A percentile compares a stretch with the other conserved stretches of the same genome.
Conservation (phyloP, 2,113 vertebrate genomes). For the Talpa occidentalis region DNA sequence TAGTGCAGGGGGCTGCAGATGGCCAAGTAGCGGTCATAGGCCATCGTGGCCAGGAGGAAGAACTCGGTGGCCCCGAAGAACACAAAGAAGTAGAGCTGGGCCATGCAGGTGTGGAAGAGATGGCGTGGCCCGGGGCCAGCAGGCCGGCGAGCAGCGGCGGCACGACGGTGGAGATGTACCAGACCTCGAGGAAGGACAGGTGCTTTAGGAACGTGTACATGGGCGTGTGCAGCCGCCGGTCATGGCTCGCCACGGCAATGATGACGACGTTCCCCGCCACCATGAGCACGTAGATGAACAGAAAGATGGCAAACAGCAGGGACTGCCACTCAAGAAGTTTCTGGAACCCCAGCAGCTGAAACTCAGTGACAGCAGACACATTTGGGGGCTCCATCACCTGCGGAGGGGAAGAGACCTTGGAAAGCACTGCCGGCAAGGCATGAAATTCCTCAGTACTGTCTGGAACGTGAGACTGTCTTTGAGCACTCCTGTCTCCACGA, state of each 20-base stretch:
- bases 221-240: slow-evolving; percentile 44
- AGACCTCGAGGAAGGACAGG: slow-evolving; percentile 78
- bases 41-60: slow-evolving; percentile 75
- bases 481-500: too few relatives aligned
- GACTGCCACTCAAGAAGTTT: slow-evolving; percentile 60
- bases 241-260: slow-evolving; percentile 57
- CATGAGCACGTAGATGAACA: slow-evolving; percentile 71
- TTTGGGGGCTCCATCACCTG: slow-evolving; percentile 53
- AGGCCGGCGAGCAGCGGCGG: slow-evolving; percentile 70
- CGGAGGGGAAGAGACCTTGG: background rate
- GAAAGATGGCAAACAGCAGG: slow-evolving; percentile 70
- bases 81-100: slow-evolving; percentile 78
- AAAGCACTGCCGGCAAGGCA: too few relatives aligned
- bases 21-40: slow-evolving; percentile 77
- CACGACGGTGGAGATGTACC: slow-evolving; percentile 77
- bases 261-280: slow-evolving; percentile 65
- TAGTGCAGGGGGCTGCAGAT: slow-evolving; percentile 77
- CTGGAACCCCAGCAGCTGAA: slow-evolving; percentile 78
- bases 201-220: slow-evolving; percentile 77
- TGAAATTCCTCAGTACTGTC: too few relatives aligned
- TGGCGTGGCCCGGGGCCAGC: background rate
- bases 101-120: slow-evolving; percentile 76
- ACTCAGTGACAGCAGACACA: slow-evolving; percentile 52
- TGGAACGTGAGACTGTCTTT: too few relatives aligned
- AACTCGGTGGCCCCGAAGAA: slow-evolving; percentile 77